phyloP scores from a whole-genome alignment of 2,113 vertebrate genomes.

The Scolopax mira region DNA sequence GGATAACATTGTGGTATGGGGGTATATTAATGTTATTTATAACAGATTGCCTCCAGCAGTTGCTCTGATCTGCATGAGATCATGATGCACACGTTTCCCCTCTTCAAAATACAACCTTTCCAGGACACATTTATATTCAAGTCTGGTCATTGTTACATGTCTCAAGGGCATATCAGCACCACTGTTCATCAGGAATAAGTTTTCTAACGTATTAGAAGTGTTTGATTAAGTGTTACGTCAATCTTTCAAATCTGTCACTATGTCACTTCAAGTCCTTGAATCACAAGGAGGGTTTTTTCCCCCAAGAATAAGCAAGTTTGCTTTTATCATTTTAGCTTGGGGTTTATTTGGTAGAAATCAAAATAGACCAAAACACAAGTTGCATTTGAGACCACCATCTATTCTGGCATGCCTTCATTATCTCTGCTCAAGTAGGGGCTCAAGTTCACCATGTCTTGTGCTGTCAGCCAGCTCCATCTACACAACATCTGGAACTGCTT shows the following conservation, averaged over 20 bases:
- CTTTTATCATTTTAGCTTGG: background rate
- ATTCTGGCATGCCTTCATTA: background rate
- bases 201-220: background rate
- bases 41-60: background rate
- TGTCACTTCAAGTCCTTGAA: constrained; percentile 3
- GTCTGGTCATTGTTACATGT: background rate
- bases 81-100: background rate
- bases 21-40: background rate
- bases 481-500: background rate
- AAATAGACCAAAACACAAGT: background rate
- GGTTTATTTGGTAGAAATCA: background rate
- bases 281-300: background rate
- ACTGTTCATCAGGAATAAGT: background rate
- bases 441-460: background rate
- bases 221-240: constrained; percentile 16
- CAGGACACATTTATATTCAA: background rate
- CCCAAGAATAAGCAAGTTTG: background rate
- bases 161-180: background rate
- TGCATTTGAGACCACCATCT: background rate
- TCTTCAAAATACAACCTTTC: background rate
- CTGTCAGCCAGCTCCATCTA: background rate
- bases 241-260: background rate
- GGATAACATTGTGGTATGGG: background rate
- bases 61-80: background rate
- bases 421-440: background rate